Base-by-base conservation (phyloP, 1,140 invertebrate species). In the Tetranychus urticae region DNA sequence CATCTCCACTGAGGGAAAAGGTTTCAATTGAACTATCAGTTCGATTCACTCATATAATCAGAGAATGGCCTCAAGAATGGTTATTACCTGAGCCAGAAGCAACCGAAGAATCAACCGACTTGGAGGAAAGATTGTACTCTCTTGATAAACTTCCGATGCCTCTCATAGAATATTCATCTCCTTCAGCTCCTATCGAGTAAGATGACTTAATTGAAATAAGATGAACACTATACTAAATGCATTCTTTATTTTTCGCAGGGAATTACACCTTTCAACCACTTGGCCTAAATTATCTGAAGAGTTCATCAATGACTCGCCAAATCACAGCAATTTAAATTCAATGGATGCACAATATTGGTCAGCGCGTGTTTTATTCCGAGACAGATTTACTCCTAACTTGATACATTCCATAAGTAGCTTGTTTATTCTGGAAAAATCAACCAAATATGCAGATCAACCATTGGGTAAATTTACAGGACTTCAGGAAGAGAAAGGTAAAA, bases 251-350 rank as follows among this genome's bases (percentile, higher is more conserved):
- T 66, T 72, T 71, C 79, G 65, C 62, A 83, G 81, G 55, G 80
- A 84, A 71, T 75, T 92, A 36, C 75, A 82, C 63, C 71, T 94
- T 3, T 83, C 82, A 68, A 81, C 84, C n/a, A 84, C 83, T 8
- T 97, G 91, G 91, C 83, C 83, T 2, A 77, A 81, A 70, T 74
- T 94, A 56, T 79, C 81, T 3, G 89, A 93, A 70, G 82, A 85
- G 70, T 79, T 86, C 39, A 81, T 93, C 37, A 81, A 90, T 1
- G 91, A 96, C 69, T 62, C 52, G 37, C 47, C 50, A 48, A 61
- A 50, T 65, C 67, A 36, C 70, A 84, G 83, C 47, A 86, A 93
- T 74, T 81, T 96, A 66, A 81, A 90, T 69, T 87, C 90, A 10
- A 72, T 83, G 35, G 79, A 84, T 67, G 88, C 91, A 35, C 83